Evolutionary conservation across 2,113 vertebrate species (phyloP).

Genomic region (Mustela lutreola): DNA sequence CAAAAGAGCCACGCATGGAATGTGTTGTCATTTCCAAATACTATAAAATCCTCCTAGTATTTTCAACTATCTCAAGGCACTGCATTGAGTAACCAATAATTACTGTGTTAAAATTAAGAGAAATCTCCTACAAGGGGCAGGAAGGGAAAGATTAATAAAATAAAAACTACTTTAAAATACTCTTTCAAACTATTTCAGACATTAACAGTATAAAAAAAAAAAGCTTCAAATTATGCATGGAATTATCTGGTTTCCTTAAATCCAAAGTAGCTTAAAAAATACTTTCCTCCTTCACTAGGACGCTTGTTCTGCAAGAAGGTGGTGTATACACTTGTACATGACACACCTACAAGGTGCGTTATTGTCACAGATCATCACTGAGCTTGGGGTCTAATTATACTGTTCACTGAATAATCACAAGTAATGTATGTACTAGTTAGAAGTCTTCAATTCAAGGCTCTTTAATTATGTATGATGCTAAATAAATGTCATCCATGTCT

Average conservation of each 20-base stretch:
- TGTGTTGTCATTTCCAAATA: constrained; percentile 71
- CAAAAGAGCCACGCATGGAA: constrained; percentile 64
- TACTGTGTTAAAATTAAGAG: constrained; percentile 52
- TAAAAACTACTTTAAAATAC: constrained; percentile 30
- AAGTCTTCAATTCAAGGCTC: background rate
- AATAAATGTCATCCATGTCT: background rate
- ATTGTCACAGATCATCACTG: background rate
- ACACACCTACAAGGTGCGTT: background rate
- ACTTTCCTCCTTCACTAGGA: background rate
- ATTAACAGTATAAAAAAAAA: background rate
- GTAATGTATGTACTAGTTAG: background rate
- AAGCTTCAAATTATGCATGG: background rate
- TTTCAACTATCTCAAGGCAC: constrained; percentile 66
- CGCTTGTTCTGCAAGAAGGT: background rate
- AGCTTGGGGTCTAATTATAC: background rate
- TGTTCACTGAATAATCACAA: background rate
- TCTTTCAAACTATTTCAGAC: constrained; percentile 15
- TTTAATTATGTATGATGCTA: constrained; percentile 41
- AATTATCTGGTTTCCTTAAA: background rate
- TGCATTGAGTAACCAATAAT: constrained; percentile 21
- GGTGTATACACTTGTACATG: rapidly evolving
- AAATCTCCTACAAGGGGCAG: constrained; percentile 22
- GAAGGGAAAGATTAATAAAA: background rate
- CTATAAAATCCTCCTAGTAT: constrained; percentile 59
- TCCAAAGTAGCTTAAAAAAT: background rate